Percentiles rank a stretch among this genome's conserved stretches.
Evolutionary conservation across 1,140 invertebrate genomes (phyloP).

Genomic region (Batillaria attramentaria): DNA sequence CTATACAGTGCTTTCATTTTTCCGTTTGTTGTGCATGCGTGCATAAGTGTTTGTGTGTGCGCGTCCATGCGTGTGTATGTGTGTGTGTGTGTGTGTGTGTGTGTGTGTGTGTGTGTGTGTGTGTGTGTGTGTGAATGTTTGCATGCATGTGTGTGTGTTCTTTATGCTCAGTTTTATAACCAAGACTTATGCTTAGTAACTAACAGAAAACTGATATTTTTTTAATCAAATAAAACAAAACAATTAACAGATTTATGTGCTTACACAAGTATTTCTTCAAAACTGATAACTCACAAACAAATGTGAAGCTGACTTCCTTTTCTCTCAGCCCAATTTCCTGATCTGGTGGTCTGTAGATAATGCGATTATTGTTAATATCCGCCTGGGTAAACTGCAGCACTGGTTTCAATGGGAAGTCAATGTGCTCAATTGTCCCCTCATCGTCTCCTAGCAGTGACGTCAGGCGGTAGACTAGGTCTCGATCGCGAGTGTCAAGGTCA

Average conservation of each 20-base stretch:
- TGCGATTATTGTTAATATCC: conserved; percentile 59
- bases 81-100: not conserved
- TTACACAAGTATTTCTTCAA: too few species aligned
- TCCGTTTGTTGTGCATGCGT: too few species aligned
- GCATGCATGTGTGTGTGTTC: not conserved
- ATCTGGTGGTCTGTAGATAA: conserved; percentile 61
- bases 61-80: not conserved
- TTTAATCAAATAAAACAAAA: too few species aligned
- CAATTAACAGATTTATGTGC: too few species aligned
- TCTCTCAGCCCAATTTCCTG: conserved; percentile 47
- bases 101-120: not conserved
- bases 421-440: conserved; percentile 59
- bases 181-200: too few species aligned
- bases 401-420: conserved; percentile 51
- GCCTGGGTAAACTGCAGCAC: conserved; percentile 59
- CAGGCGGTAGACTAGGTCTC: conserved; percentile 55
- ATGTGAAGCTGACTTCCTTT: conserved; percentile 55
- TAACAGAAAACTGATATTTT: too few species aligned
- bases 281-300: conserved; percentile 47
- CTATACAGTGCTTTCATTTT: too few species aligned
- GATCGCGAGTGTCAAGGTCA: conserved; percentile 43
- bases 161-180: too few species aligned
- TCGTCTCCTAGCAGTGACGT: conserved; percentile 44
- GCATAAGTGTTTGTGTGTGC: too few species aligned
- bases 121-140: not conserved